Base-by-base conservation (phyloP, 2,113 vertebrate genomes). In the Oenanthe oenanthe region DNA sequence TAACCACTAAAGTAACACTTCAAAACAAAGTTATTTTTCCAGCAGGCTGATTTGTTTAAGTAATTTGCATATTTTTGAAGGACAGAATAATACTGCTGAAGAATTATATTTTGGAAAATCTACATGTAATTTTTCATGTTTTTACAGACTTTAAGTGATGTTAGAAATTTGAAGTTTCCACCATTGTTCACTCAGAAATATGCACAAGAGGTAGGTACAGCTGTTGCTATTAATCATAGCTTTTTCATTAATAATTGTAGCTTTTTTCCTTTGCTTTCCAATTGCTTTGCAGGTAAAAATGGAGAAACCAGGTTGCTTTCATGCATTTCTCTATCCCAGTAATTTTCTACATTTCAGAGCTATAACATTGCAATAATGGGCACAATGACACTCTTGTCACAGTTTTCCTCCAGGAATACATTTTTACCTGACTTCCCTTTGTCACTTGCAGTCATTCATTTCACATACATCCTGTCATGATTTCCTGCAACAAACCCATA, bases 131-230 rank as follows among this genome's bases (percentile, higher is more conserved):
- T 70, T 72, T 78, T 95, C 50, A 71, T 94, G 12, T 81, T 94
- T 89, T 94, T 97, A 11, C 95, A 99, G 99, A 99, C 98, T 7
- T 98, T 99, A 97, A 99, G 98, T 42, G 99, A 99, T 95, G 99
- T 99, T 80, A 98, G 99, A 83, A 98, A 96, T 60, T 96, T 99
- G 96, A 98, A 97, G 70, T 99, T 99, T 97, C 99, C 99, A 31
- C 92, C 94, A 28, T 57, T 98, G 6, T 99, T 99, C 97, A 98
- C 97, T 96, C 98, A 98, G 95, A 98, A 99, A 97, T 99, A 99
- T 86, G 91, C 98, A 58, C 98, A 98, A 74, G 99, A 99, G 98
- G 99, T 99, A 95, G 97, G 98, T 97, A 57, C 75, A 42, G 72
- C 51, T 94, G 36, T 12, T 86, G 47, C 20, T 87, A 2, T 31